Evolutionary conservation across 2,113 vertebrate species (phyloP), one percentile per base, ranked within the genome.

Genomic region (Oplegnathus fasciatus): DNA sequence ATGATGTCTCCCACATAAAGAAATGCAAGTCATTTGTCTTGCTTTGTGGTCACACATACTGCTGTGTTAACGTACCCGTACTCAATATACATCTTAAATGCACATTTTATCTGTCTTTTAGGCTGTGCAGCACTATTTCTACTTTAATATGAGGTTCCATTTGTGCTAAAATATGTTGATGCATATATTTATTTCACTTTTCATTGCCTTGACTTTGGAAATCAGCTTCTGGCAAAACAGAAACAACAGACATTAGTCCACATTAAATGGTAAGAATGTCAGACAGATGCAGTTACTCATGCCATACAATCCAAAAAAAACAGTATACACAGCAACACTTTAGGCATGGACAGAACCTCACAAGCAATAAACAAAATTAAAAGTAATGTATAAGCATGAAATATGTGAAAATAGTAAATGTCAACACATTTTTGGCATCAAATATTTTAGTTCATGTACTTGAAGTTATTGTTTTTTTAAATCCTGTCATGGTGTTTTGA

Each of bases 1-100:
- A 85, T 61, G 62, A 40, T 15, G 70, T 70, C 40, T 61, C 20
- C 9, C 64, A 48, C 26, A 13, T 61, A 71, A 60, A 71, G 62
- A 75, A 48, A 77, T 15, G 30, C 70, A 61, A 34, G 54, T 62
- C 76, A 37, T 89, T 60, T 54, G 50, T 89, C 67, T 83, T 74
- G 40, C 55, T 78, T 80, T 81, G 81, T 58, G 67, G 57, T 4
- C 70, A 17, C 60, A 1, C 13, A 3, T 1, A 46, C 52, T 28
- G 34, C 48, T 10, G 48, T 20, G 17, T 40, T 55, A 9, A 37
- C 67, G 10, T 9, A 14, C 66, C 17, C 28, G 9, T 4, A 4
- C 48, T 46, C 26, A 17, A 18, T 40, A 20, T 10, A 2, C 68
- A 18, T 42, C 60, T 30, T 14, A 69, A 61, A 62, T 9, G 30